Base-by-base conservation (phyloP, 2,113 vertebrate species). In the Tetraodon nigroviridis region DNA sequence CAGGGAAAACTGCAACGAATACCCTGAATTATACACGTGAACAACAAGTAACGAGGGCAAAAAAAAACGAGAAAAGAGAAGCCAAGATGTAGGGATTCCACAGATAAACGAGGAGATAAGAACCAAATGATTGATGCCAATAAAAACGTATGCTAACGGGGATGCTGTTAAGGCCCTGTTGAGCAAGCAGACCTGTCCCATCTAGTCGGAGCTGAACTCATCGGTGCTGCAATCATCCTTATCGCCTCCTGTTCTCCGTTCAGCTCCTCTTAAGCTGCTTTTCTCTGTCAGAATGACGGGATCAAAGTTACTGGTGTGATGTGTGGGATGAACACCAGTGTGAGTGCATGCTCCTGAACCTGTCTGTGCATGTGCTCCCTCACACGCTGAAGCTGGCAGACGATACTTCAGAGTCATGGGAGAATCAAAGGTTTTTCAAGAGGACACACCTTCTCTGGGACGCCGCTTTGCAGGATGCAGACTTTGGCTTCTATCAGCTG, bases 401-500 rank as follows among this genome's bases (percentile, higher is more conserved):
- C 4, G 24, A 27, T 27, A 27, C 24, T 27, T 27, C 5, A 27
- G 24, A 27, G 24, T 27, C 24, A 2, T 3, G 24, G 24, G 3
- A 6, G 24, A 27, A 27, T 27, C 24, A 5, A 27, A 27, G 5
- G 24, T 13, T 46, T 46, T 46, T n/a, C n/a, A n/a, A 1, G 44
- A 46, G 44, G 4, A n/a, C 44, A 17, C 15, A 46, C 15, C 15
- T 46, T 46, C 44, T 46, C 44, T 11, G 41, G 41, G 40, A 2
- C 65, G 55, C 32, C 12, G 32, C 2, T 37, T n/a, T 51, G 58
- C 1, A 84, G 66, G 68, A 79, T 11, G 45, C 65, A 48, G 58
- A 82, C 54, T 51, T 73, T 78, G 55, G 76, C 75, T 59, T 82
- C 69, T 58, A 81, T 75, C 41, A 79, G 80, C 63, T 80, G 55